Evolutionary conservation across 2,113 vertebrate genomes (phyloP).

Genomic region (Natator depressus): DNA sequence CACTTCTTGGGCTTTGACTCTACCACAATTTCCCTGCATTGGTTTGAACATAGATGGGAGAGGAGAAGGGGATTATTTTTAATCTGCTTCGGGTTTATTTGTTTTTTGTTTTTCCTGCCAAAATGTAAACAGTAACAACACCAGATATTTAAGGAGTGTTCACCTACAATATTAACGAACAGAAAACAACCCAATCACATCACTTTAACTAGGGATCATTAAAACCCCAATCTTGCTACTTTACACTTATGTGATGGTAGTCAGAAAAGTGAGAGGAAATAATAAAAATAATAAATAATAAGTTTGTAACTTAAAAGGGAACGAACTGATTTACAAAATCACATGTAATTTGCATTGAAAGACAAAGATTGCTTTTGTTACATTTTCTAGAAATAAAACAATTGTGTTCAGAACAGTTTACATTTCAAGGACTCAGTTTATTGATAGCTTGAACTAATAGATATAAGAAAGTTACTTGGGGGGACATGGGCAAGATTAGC

Average conservation of each 20-base stretch:
- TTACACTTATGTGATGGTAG: neutral
- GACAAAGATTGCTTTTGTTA: neutral
- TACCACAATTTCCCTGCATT: neutral
- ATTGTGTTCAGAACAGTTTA: neutral
- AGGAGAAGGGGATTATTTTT: neutral
- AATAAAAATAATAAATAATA: neutral
- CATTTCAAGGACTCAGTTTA: neutral
- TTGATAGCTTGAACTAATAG: neutral
- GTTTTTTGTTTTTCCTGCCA: neutral
- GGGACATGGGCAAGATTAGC: neutral
- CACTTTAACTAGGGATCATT: neutral
- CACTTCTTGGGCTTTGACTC: neutral
- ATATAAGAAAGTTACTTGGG: neutral
- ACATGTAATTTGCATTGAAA: slow-evolving; percentile 8
- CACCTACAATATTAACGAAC: rapidly evolving
- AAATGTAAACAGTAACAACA: neutral
- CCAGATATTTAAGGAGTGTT: neutral
- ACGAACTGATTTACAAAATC: neutral
- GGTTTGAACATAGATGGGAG: neutral
- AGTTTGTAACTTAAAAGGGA: rapidly evolving
- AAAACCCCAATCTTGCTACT: neutral
- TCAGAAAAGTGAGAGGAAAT: neutral
- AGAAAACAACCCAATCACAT: neutral
- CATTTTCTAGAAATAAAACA: neutral
- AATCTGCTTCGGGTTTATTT: neutral